Evolutionary conservation across 2,888 invertebrate genomes (phyloP).

Genomic region (Trachelus tabidus): DNA sequence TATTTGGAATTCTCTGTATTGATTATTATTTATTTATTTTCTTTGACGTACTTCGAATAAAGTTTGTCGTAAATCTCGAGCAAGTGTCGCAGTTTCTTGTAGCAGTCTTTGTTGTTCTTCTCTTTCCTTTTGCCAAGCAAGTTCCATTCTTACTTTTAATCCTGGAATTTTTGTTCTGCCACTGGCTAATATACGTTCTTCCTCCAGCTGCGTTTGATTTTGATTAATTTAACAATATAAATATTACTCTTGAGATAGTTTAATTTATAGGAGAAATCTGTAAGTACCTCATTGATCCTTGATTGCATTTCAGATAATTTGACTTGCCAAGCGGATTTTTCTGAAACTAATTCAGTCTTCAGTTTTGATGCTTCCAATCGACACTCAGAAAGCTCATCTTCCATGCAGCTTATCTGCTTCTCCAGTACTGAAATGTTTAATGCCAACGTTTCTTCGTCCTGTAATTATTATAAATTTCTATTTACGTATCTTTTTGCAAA

Average conservation of each 20-base stretch:
- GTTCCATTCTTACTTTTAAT: slow-evolving; percentile 86
- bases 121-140: slow-evolving; percentile 94
- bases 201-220: slow-evolving; percentile 75
- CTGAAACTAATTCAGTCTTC: slow-evolving; percentile 90
- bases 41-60: slow-evolving; percentile 75
- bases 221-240: slow-evolving; percentile 11
- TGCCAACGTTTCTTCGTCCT: slow-evolving; percentile 78
- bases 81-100: slow-evolving; percentile 90
- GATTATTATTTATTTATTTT: slow-evolving; percentile 2
- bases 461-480: slow-evolving; percentile 22
- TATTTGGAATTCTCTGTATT: neutral
- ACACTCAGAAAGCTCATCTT: slow-evolving; percentile 89
- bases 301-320: slow-evolving; percentile 90
- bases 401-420: slow-evolving; percentile 85
- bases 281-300: slow-evolving; percentile 80
- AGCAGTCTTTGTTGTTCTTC: slow-evolving; percentile 91
- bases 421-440: slow-evolving; percentile 78
- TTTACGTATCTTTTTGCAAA: neutral
- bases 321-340: slow-evolving; percentile 87
- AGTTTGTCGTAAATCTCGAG: slow-evolving; percentile 87
- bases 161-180: slow-evolving; percentile 89
- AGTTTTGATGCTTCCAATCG: slow-evolving; percentile 84
- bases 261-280: slow-evolving; percentile 7
- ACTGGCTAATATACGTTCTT: slow-evolving; percentile 84
- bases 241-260: neutral